Base-by-base conservation (phyloP, 2,888 invertebrate genomes). In the Rhynchonema sp. region DNA sequence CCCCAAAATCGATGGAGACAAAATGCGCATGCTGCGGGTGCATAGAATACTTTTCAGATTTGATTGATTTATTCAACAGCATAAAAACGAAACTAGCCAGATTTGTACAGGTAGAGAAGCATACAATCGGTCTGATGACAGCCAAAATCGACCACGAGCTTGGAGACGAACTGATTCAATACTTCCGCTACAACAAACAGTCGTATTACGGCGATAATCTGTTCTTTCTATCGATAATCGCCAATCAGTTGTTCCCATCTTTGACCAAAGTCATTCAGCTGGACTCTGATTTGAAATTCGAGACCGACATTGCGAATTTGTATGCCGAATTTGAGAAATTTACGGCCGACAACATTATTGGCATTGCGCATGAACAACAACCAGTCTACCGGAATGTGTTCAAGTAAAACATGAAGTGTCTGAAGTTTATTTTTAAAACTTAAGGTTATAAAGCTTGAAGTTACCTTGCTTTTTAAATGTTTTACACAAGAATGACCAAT, bases 321-420 rank as follows among this genome's bases (percentile, higher is more conserved):
- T 82, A 83, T 69, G 72, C 79, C 22, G 80, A 83, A 67, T 87
- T 87, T 70, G 74, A 81, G 22, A 76, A 78, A 56, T 85, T 86
- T 72, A 77, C 79, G 28, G 65, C 77, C 0, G 75, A 79, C 57
- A 80, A 83, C 63, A 72, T 86, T 23, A 82, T 84, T 67, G 86
- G 85, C 0, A 74, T 84, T 29, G 82, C 83, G 0, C 82, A 82
- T 0, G 86, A 87, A 70, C 74, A 83, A 59, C 83, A 84, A 3
- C 85, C 86, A 0, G 85, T 86, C 0, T 87, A 87, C 72, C 79
- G 83, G 53, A 85, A 86, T 70, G 80, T 83, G 55, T 77, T 86
- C 26, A 2, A 20, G 56, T 56, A 6, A 26, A n/a, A 13, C 20
- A 26, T 6, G 22, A 22, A 17, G 6, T 52, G 9, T 52, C n/a